Conservation (phyloP, 2,797 vertebrate genomes). For the Melanotaenia nigrans region DNA sequence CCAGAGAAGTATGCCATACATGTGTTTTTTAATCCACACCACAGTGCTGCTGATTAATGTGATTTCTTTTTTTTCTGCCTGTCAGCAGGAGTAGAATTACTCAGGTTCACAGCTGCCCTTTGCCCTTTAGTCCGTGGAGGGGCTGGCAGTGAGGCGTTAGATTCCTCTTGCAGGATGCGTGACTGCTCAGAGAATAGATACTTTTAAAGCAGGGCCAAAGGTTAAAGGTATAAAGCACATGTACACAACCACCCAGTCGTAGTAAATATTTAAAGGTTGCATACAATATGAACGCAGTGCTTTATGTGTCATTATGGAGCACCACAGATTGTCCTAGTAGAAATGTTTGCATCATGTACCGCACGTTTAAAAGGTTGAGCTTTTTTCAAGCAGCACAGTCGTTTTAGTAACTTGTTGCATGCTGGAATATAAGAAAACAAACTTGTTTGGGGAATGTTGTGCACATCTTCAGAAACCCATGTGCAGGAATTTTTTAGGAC, state of each 20-base stretch:
- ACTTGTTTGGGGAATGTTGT: neutral
- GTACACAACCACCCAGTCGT: conserved; percentile 41
- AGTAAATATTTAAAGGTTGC: conserved; percentile 4
- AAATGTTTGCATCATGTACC: neutral
- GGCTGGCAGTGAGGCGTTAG: conserved; percentile 57
- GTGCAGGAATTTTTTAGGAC: neutral
- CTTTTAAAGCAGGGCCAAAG: conserved; percentile 57
- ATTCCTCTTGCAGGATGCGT: conserved; percentile 65
- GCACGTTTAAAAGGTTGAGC: neutral
- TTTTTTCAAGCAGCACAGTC: neutral
- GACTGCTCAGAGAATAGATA: conserved; percentile 44
- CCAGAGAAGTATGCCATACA: conserved; percentile 3
- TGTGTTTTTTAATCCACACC: conserved; percentile 1
- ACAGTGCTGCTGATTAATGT: conserved; percentile 42
- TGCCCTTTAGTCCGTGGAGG: conserved; percentile 41
- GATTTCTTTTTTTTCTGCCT: conserved; percentile 22
- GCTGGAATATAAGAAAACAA: neutral
- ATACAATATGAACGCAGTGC: neutral
- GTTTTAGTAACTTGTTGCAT: neutral
- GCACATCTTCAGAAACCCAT: neutral
- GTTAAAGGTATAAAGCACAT: conserved; percentile 44
- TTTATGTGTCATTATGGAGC: neutral
- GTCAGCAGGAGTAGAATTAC: conserved; percentile 61
- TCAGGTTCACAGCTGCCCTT: conserved; percentile 41
- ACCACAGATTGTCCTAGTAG: neutral